A percentile compares a stretch with the other conserved stretches of the same genome.
These are phyloP conservation scores for Merodon equestris DNA, from an alignment of 2,888 invertebrate genomes.

Conservation along the genomic window DNA sequence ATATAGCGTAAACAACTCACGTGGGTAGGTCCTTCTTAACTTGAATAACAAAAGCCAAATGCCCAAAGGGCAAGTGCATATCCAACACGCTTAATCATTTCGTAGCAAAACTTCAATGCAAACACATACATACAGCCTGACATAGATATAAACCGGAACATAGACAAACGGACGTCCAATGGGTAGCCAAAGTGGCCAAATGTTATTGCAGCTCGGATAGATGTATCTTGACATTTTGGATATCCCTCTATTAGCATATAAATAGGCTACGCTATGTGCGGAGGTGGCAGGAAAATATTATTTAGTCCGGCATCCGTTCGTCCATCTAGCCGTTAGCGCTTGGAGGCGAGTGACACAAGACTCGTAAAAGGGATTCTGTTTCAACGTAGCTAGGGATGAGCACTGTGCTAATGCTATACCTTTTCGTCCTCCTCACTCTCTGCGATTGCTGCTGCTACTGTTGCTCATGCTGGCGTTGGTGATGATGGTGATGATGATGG, in stretches of 20 bases:
- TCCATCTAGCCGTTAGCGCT: conserved; percentile 10
- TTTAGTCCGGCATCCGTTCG: conserved; percentile 37
- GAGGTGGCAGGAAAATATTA: conserved; percentile 56
- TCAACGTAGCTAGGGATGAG: too few relatives aligned
- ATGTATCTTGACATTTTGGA: conserved; percentile 59
- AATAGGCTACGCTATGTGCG: conserved; percentile 48
- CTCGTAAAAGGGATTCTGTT: background rate
- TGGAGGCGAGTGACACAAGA: conserved; percentile 3
- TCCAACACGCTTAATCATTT: conserved; percentile 49
- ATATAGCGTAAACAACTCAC: conserved; percentile 42
- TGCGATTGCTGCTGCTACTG: too few relatives aligned
- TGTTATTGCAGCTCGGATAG: conserved; percentile 47
- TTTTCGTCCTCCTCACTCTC: too few relatives aligned
- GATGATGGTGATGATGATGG: conserved; percentile 19
- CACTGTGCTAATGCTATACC: too few relatives aligned
- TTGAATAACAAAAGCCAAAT: conserved; percentile 60
- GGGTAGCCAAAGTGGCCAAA: conserved; percentile 2
- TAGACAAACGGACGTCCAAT: background rate
- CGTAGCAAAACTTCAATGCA: background rate
- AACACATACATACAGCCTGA: conserved; percentile 7
- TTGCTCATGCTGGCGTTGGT: too few relatives aligned
- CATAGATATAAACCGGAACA: background rate
- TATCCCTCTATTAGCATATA: conserved; percentile 66
- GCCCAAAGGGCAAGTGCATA: conserved; percentile 54
- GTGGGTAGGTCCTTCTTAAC: conserved; percentile 61